These are phyloP conservation scores for Simalia tracyae DNA, from an alignment of 2,797 vertebrate species.

Conservation along the genomic window DNA sequence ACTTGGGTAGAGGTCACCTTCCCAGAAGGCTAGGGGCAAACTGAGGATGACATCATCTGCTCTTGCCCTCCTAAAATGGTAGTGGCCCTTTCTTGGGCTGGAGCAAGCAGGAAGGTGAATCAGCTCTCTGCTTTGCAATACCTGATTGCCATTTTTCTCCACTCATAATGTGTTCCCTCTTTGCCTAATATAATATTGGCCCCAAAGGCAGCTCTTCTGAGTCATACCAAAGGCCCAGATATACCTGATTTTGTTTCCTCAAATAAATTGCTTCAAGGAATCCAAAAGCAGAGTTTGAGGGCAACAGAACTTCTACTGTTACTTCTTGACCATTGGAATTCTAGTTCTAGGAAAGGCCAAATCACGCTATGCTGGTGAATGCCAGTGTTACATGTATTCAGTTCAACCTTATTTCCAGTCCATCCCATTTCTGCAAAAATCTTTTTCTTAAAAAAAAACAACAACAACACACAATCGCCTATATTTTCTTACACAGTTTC, in stretches of 20 bases:
- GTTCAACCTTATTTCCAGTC: background rate
- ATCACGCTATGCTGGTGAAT: background rate
- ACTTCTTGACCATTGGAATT: background rate
- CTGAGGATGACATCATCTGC: background rate
- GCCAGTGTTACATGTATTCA: background rate
- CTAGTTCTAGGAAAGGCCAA: background rate
- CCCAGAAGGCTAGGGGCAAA: background rate
- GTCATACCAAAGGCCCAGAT: background rate
- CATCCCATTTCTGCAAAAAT: background rate
- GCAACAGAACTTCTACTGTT: background rate
- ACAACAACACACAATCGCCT: background rate
- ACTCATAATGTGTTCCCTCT: background rate
- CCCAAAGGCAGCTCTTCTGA: background rate
- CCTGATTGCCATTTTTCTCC: background rate
- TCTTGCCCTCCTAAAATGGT: background rate
- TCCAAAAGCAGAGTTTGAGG: background rate
- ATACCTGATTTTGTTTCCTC: background rate
- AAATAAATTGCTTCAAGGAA: background rate
- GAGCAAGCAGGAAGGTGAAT: background rate
- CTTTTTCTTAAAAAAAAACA: background rate
- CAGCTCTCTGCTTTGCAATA: background rate
- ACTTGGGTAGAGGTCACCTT: background rate
- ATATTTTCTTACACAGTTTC: background rate
- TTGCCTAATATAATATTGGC: background rate
- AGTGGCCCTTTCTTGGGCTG: background rate